Evolutionary conservation across 2,888 invertebrate species (phyloP).

Genomic region (Spilarctia lutea): DNA sequence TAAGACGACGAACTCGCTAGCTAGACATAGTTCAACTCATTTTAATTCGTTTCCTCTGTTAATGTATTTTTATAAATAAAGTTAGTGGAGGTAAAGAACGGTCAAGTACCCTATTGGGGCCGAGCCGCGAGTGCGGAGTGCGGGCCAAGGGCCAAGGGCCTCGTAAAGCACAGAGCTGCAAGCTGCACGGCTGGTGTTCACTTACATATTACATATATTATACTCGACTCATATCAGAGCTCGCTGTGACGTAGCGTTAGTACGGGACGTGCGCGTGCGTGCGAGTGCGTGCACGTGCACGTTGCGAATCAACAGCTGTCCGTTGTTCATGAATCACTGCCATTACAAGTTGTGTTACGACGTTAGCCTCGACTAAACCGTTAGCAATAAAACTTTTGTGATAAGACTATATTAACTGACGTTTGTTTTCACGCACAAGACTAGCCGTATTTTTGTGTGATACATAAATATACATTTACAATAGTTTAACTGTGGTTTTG

Average conservation of each 20-base stretch:
- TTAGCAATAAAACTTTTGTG: slow-evolving; percentile 83
- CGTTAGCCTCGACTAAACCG: slow-evolving; percentile 63
- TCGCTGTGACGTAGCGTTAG: slow-evolving; percentile 69
- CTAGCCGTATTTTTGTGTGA: slow-evolving; percentile 53
- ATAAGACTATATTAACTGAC: slow-evolving; percentile 69
- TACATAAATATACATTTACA: slow-evolving; percentile 48
- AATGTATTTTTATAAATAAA: background rate
- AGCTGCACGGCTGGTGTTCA: slow-evolving; percentile 70
- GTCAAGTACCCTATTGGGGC: slow-evolving; percentile 7
- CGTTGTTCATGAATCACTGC: slow-evolving; percentile 44
- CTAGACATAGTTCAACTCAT: background rate
- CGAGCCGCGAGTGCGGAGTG: slow-evolving; percentile 25
- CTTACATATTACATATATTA: no score
- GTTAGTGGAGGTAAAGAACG: background rate
- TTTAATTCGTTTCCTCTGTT: background rate
- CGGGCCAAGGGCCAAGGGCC: slow-evolving; percentile 77
- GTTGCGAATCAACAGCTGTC: slow-evolving; percentile 75
- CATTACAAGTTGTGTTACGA: slow-evolving; percentile 45
- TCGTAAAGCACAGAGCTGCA: slow-evolving; percentile 55
- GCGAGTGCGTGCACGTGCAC: slow-evolving; percentile 44
- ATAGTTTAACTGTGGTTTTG: slow-evolving; percentile 41
- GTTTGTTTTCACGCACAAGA: slow-evolving; percentile 73
- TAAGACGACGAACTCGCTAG: background rate
- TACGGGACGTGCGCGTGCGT: slow-evolving; percentile 35
- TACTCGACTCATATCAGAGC: slow-evolving; percentile 76